Evolutionary conservation across 35 echinoderm and acorn worm genomes (phyloP).

Genomic region (Ptychodera flava): DNA sequence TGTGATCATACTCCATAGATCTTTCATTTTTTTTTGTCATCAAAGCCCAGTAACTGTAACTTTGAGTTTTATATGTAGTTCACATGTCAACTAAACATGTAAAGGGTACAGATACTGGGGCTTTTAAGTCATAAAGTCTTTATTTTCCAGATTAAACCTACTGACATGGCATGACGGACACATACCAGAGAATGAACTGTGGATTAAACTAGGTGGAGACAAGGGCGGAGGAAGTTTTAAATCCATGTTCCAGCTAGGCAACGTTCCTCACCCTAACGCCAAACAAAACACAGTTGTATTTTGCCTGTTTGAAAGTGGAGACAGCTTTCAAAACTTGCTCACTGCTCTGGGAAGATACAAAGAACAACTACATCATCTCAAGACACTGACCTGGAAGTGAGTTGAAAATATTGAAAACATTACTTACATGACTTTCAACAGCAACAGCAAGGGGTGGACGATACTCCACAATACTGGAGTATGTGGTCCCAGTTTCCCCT

Average conservation of each 20-base stretch:
- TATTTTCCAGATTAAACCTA: background rate
- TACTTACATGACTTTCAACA: background rate
- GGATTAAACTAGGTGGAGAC: conserved; percentile 21
- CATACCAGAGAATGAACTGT: conserved; percentile 15
- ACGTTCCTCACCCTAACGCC: background rate
- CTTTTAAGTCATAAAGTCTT: background rate
- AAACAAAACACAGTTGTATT: background rate
- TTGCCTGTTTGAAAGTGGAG: background rate
- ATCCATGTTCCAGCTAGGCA: conserved; percentile 1
- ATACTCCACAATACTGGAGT: background rate
- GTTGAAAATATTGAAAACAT: background rate
- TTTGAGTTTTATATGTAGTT: background rate
- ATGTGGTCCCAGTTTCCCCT: background rate
- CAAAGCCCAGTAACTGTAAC: background rate
- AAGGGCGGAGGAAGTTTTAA: conserved; percentile 5
- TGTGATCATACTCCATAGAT: background rate
- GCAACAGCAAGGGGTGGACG: background rate
- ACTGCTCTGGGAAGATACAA: conserved; percentile 5
- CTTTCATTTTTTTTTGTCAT: too few species aligned
- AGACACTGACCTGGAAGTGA: conserved; percentile 21
- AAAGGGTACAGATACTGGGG: background rate
- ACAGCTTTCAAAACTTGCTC: background rate
- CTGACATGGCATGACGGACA: conserved; percentile 1
- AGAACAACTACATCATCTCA: background rate
- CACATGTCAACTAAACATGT: background rate